Evolutionary conservation across 2,113 vertebrate species (phyloP).

Genomic region (Corythornis madagascariensis): DNA sequence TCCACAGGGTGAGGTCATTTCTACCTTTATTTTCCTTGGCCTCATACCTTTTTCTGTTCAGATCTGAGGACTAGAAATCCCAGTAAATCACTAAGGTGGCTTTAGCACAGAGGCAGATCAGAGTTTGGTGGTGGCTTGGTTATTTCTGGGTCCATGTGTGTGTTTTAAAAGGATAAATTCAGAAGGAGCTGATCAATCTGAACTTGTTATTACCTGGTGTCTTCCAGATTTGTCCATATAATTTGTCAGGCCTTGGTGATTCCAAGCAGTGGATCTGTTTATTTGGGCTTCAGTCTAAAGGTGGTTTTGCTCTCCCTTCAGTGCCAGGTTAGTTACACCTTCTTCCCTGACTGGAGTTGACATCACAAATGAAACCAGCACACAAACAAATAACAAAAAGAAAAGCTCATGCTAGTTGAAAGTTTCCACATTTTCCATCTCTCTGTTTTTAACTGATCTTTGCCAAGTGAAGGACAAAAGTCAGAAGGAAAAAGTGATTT

Average conservation of each 20-base stretch:
- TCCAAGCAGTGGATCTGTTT: not conserved
- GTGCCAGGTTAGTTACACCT: constrained; percentile 26
- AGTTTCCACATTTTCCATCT: constrained; percentile 52
- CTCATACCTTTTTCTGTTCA: not conserved
- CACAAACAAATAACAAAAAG: constrained; percentile 42
- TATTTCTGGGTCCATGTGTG: not conserved
- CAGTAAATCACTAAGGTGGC: not conserved
- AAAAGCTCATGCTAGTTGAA: not conserved
- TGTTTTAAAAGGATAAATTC: not conserved
- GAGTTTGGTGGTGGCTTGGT: not conserved
- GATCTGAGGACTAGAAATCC: not conserved
- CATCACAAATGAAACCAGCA: constrained; percentile 7
- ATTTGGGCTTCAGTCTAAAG: not conserved
- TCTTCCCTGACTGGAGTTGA: not conserved
- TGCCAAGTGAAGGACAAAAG: constrained; percentile 62
- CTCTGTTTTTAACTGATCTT: constrained; percentile 25
- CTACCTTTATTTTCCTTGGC: constrained; percentile 64
- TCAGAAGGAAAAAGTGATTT: constrained; percentile 65
- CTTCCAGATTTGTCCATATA: not conserved
- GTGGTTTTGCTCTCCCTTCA: not conserved
- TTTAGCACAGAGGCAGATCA: not conserved
- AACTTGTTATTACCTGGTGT: not conserved
- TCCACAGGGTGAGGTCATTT: constrained; percentile 53
- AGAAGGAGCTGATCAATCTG: not conserved
- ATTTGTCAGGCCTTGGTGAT: not conserved